These are phyloP conservation scores for Tauraco erythrolophus DNA, from an alignment of 2,113 vertebrate species.

Conservation along the genomic window DNA sequence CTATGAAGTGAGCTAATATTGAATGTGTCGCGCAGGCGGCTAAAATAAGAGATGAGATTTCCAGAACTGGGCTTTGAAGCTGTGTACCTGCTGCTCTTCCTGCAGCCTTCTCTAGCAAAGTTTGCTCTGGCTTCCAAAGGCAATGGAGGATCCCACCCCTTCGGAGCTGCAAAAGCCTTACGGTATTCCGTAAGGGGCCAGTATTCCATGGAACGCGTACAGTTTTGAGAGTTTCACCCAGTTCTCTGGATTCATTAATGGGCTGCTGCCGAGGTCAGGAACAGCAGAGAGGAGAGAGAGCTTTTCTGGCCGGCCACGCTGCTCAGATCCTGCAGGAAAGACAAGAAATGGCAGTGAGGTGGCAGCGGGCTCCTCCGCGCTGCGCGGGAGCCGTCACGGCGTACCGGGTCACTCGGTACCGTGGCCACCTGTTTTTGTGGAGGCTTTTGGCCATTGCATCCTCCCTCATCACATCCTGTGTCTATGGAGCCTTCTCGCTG, in stretches of 20 bases:
- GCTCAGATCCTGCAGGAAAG: neutral
- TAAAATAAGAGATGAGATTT: neutral
- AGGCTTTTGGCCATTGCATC: neutral
- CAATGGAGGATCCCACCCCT: neutral
- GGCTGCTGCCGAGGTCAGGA: neutral
- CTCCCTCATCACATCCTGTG: fast-evolving
- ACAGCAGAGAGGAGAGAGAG: neutral
- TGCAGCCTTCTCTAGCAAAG: neutral
- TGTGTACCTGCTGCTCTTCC: neutral
- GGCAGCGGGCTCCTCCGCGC: fast-evolving
- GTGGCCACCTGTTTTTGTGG: neutral
- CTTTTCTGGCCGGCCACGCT: neutral
- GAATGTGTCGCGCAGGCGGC: neutral
- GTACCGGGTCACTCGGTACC: fast-evolving
- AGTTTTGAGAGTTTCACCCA: neutral
- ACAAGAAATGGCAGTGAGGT: neutral
- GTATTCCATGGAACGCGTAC: neutral
- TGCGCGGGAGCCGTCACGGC: fast-evolving
- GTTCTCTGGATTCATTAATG: fast-evolving
- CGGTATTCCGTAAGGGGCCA: fast-evolving
- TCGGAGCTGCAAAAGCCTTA: neutral
- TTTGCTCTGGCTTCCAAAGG: neutral
- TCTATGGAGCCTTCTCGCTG: neutral
- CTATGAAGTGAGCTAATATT: neutral
- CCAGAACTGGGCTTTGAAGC: neutral